Evolutionary conservation across 1,140 invertebrate genomes (phyloP).

Genomic region (Monochamus saltuarius): DNA sequence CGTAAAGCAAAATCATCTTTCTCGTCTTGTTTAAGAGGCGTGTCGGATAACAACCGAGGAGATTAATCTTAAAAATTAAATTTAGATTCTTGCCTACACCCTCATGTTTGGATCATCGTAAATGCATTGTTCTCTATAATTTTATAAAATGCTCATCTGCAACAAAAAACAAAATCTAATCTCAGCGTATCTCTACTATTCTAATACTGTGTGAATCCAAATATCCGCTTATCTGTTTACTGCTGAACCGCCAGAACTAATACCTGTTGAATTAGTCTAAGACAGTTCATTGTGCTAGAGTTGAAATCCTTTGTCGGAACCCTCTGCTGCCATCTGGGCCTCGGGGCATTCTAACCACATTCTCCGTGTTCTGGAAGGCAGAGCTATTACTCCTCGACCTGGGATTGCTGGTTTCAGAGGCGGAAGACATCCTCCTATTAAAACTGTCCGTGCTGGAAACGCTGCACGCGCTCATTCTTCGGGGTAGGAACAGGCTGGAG

Average conservation of each 20-base stretch:
- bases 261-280: neutral
- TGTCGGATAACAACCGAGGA: too few species aligned
- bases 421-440: slow-evolving; percentile 57
- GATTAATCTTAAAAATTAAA: too few species aligned
- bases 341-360: slow-evolving; percentile 74
- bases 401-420: slow-evolving; percentile 52
- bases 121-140: slow-evolving; percentile 1
- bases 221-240: neutral
- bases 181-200: neutral
- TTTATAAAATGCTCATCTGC: neutral
- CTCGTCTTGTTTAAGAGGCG: too few species aligned
- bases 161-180: neutral
- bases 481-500: slow-evolving; percentile 56
- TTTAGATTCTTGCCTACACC: too few species aligned
- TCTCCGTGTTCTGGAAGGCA: slow-evolving; percentile 59
- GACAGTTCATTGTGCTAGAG: slow-evolving; percentile 21
- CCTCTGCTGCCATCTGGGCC: slow-evolving; percentile 84
- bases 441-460: slow-evolving; percentile 50
- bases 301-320: slow-evolving; percentile 57
- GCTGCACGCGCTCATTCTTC: slow-evolving; percentile 60
- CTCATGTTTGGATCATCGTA: neutral
- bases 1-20: too few species aligned
- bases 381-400: slow-evolving; percentile 59
- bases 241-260: neutral
- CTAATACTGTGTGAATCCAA: neutral